A percentile compares a stretch with the other conserved stretches of the same genome.
Conservation (phyloP, 2,888 invertebrate genomes). For the Camponotus fellah region DNA sequence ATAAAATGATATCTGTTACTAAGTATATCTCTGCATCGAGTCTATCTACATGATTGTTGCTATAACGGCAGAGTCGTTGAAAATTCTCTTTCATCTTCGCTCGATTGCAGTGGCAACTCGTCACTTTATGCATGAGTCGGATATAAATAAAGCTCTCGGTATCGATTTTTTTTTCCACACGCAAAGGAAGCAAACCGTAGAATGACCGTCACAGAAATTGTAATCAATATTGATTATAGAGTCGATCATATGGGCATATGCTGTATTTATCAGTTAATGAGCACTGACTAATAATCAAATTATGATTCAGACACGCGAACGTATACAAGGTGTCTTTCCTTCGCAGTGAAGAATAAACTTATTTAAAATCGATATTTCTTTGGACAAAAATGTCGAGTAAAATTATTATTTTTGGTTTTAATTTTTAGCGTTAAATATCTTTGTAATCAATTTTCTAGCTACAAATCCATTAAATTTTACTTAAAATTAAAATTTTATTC, state of each 20-base stretch:
- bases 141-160: slow-evolving; percentile 75
- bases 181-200: slow-evolving; percentile 68
- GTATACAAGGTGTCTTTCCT: not conserved
- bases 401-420: not conserved
- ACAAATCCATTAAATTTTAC: not conserved
- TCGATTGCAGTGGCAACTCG: slow-evolving; percentile 40
- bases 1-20: not conserved
- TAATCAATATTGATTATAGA: slow-evolving; percentile 75
- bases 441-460: not conserved
- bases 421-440: not conserved
- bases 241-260: slow-evolving; percentile 53
- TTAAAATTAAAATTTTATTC: not conserved
- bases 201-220: slow-evolving; percentile 73
- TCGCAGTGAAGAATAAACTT: not conserved
- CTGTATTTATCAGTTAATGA: slow-evolving; percentile 52
- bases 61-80: not conserved
- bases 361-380: slow-evolving; percentile 11
- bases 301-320: slow-evolving; percentile 14
- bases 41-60: not conserved
- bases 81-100: slow-evolving; percentile 25
- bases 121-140: slow-evolving; percentile 49
- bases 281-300: slow-evolving; percentile 27
- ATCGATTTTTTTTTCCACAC: slow-evolving; percentile 73
- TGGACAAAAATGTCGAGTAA: not conserved
- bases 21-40: not conserved